phyloP scores from a whole-genome alignment of 2,113 vertebrate genomes.

The Catharus fuscescens region DNA sequence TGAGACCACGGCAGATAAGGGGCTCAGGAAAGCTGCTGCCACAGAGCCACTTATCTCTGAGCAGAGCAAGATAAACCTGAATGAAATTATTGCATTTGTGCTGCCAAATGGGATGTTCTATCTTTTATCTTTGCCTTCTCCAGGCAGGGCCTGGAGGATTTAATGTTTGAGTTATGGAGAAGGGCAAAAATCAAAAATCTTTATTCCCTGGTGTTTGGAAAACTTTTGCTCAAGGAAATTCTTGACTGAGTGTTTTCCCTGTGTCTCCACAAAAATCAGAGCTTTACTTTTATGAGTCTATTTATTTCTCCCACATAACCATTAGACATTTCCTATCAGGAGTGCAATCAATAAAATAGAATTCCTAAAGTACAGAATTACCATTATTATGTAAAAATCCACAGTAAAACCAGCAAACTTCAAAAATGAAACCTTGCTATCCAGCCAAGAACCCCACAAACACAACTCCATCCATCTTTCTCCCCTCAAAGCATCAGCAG shows the following conservation, averaged over 20 bases:
- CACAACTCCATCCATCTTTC: background rate
- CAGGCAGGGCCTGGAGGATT: slow-evolving; percentile 24
- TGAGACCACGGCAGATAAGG: slow-evolving; percentile 26
- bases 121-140: slow-evolving; percentile 47
- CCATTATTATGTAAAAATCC: slow-evolving; percentile 6
- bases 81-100: slow-evolving; percentile 45
- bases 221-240: background rate
- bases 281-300: background rate
- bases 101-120: slow-evolving; percentile 37
- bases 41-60: background rate
- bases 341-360: background rate
- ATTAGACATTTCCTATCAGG: background rate
- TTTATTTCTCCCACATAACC: background rate
- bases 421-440: background rate
- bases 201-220: slow-evolving; percentile 3
- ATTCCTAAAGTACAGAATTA: background rate
- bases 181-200: slow-evolving; percentile 33
- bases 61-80: slow-evolving; percentile 51
- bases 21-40: slow-evolving; percentile 47
- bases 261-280: background rate
- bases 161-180: background rate
- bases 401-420: background rate
- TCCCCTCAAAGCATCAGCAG: background rate
- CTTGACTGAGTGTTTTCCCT: background rate
- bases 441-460: background rate